Evolutionary conservation across 2,113 vertebrate genomes (phyloP).

Genomic region (Psophia crepitans): DNA sequence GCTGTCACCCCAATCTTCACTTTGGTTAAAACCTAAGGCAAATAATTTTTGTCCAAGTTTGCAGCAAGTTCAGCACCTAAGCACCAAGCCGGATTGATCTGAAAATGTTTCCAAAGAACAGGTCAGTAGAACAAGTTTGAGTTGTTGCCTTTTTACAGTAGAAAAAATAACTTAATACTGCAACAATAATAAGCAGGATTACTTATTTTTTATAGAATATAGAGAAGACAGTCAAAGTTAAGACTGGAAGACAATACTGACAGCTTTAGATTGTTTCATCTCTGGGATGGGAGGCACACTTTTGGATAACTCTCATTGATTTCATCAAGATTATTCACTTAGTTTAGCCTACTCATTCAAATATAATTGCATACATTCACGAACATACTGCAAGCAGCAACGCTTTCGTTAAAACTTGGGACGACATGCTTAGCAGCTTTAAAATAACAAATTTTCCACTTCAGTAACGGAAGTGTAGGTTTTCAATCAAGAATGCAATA

Average conservation of each 20-base stretch:
- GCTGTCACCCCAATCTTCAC: neutral
- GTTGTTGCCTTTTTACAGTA: neutral
- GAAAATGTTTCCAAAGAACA: neutral
- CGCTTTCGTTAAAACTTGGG: neutral
- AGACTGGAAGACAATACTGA: neutral
- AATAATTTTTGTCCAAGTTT: neutral
- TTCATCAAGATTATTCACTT: neutral
- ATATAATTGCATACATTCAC: neutral
- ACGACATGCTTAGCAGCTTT: neutral
- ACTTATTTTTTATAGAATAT: neutral
- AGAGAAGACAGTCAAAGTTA: neutral
- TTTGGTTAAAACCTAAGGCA: neutral
- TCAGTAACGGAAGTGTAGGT: neutral
- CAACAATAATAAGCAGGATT: neutral
- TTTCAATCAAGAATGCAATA: neutral
- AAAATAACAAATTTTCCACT: neutral
- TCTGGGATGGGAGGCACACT: neutral
- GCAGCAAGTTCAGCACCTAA: neutral
- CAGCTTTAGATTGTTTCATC: neutral
- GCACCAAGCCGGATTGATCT: neutral
- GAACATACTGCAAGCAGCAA: neutral
- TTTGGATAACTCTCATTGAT: neutral
- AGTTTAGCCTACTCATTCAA: neutral
- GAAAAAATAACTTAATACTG: neutral
- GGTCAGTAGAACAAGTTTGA: neutral